Evolutionary conservation across 2,888 invertebrate genomes (phyloP).

Genomic region (Mythimna impura): DNA sequence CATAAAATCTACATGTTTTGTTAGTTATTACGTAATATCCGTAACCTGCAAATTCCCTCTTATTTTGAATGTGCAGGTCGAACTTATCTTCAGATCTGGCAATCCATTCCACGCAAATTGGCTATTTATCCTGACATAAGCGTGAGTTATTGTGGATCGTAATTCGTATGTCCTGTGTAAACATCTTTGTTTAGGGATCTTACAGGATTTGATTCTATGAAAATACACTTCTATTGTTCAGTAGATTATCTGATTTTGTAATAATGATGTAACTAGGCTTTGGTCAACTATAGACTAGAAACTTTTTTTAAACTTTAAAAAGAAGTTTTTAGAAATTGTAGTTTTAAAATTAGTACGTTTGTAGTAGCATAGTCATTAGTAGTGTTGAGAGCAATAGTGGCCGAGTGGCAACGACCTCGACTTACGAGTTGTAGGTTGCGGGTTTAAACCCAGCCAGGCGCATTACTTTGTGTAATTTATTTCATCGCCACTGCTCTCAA

Average conservation of each 20-base stretch:
- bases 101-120: slow-evolving; percentile 84
- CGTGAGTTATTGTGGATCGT: slow-evolving; percentile 78
- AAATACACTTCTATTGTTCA: slow-evolving; percentile 2
- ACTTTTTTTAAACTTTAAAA: background rate
- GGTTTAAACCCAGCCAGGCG: too few species aligned
- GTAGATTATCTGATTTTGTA: slow-evolving; percentile 11
- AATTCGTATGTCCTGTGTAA: slow-evolving; percentile 69
- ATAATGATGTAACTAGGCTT: background rate
- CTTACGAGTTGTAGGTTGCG: too few species aligned
- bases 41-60: slow-evolving; percentile 60
- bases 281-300: background rate
- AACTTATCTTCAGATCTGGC: slow-evolving; percentile 80
- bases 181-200: slow-evolving; percentile 62
- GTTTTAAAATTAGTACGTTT: too few species aligned
- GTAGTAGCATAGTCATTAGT: too few species aligned
- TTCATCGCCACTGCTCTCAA: too few species aligned
- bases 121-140: slow-evolving; percentile 83
- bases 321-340: too few species aligned
- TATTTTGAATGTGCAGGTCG: slow-evolving; percentile 65
- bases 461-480: too few species aligned
- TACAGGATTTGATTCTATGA: slow-evolving; percentile 6
- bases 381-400: too few species aligned
- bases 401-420: too few species aligned
- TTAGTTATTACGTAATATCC: slow-evolving; percentile 65
- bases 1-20: slow-evolving; percentile 59